Conservation (phyloP, 2,113 vertebrate genomes). For the Opisthocomus hoazin region DNA sequence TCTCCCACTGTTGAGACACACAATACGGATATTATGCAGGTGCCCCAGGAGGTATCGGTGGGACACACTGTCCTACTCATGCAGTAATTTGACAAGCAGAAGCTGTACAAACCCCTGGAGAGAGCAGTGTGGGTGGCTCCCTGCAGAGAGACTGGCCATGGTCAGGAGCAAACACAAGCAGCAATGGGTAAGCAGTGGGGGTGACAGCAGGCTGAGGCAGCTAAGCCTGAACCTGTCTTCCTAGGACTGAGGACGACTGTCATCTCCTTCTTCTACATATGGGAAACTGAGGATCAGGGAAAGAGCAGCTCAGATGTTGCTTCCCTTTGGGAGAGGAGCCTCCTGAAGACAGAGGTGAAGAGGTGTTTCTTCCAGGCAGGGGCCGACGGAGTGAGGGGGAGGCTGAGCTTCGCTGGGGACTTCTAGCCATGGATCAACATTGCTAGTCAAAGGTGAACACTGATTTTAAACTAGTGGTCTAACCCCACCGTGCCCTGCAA, state of each 20-base stretch:
- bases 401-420: background rate
- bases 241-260: background rate
- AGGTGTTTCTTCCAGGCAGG: background rate
- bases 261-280: background rate
- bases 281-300: background rate
- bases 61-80: background rate
- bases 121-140: background rate
- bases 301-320: background rate
- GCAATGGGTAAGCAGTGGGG: rapidly evolving
- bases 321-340: background rate
- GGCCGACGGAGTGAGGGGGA: background rate
- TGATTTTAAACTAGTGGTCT: background rate
- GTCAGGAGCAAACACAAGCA: background rate
- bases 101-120: background rate
- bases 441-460: background rate
- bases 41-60: background rate
- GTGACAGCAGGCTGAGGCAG: background rate
- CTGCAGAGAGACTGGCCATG: background rate
- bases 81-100: background rate
- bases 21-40: background rate
- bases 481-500: background rate
- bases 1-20: background rate
- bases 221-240: background rate
- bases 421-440: background rate
- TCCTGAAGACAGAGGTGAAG: background rate